Evolutionary conservation across 2,888 invertebrate genomes (phyloP).

Genomic region (Polyommatus iphigenia): DNA sequence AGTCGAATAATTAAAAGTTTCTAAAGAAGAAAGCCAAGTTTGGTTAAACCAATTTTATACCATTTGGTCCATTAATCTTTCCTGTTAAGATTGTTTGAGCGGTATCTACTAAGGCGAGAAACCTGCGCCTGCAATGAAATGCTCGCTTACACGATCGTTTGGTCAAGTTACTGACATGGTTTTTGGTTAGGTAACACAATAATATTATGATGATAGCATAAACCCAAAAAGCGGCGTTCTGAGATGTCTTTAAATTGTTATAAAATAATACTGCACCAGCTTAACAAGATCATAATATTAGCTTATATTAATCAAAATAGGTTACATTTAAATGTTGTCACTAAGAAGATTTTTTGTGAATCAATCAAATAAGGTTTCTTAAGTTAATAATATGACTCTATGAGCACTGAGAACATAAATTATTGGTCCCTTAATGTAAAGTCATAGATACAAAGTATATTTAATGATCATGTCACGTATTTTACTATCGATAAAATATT

Average conservation of each 20-base stretch:
- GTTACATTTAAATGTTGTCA: too few species aligned
- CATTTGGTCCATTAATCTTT: not conserved
- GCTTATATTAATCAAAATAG: too few species aligned
- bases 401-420: not conserved
- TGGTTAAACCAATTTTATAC: slow-evolving; percentile 5
- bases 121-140: slow-evolving; percentile 19
- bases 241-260: not conserved
- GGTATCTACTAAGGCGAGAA: slow-evolving; percentile 3
- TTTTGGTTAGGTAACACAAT: not conserved
- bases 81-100: not conserved
- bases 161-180: not conserved
- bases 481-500: not conserved
- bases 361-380: too few species aligned
- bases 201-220: not conserved
- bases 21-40: not conserved
- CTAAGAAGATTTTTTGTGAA: not conserved
- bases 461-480: not conserved
- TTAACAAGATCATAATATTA: too few species aligned
- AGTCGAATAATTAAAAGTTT: not conserved
- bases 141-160: slow-evolving; percentile 7
- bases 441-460: not conserved
- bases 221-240: not conserved
- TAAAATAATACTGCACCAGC: not conserved
- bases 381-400: too few species aligned
- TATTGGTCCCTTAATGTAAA: not conserved